phyloP scores from a whole-genome alignment of 53 echinoderm and acorn worm genomes.

The Arbacia lixula region DNA sequence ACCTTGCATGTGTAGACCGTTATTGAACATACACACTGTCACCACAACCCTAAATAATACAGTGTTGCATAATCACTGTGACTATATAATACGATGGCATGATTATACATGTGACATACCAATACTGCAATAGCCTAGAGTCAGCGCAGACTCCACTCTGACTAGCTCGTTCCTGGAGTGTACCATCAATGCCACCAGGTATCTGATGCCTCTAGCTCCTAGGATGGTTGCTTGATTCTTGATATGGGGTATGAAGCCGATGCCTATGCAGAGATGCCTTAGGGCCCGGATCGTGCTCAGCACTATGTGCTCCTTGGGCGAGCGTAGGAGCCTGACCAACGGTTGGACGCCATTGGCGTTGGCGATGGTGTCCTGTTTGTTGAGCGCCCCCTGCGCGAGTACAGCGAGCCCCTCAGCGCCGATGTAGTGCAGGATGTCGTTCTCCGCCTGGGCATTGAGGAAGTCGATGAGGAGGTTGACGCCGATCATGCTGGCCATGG shows the following conservation, averaged over 20 bases:
- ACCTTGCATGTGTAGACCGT: too few relatives aligned
- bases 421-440: conserved; percentile 92
- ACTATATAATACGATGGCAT: too few relatives aligned
- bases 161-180: conserved; percentile 95
- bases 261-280: conserved; percentile 88
- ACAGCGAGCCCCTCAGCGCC: conserved; percentile 94
- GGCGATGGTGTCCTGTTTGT: conserved; percentile 89
- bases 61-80: too few relatives aligned
- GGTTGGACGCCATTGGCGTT: conserved; percentile 95
- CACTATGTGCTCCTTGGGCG: conserved; percentile 97
- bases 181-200: conserved; percentile 93
- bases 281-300: conserved; percentile 88
- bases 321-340: conserved; percentile 82
- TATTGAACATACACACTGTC: too few relatives aligned
- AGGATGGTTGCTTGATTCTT: conserved; percentile 87
- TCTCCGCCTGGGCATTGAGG: conserved; percentile 80
- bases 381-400: conserved; percentile 88
- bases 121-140: conserved; percentile 86
- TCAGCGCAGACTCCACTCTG: conserved; percentile 90
- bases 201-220: conserved; percentile 83
- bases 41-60: too few relatives aligned
- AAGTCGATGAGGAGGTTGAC: conserved; percentile 92
- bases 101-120: conserved; percentile 60
- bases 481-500: conserved; percentile 95
- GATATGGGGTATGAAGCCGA: conserved; percentile 89